phyloP scores from a whole-genome alignment of 23 tunicate species.

The Ascidia mentula region DNA sequence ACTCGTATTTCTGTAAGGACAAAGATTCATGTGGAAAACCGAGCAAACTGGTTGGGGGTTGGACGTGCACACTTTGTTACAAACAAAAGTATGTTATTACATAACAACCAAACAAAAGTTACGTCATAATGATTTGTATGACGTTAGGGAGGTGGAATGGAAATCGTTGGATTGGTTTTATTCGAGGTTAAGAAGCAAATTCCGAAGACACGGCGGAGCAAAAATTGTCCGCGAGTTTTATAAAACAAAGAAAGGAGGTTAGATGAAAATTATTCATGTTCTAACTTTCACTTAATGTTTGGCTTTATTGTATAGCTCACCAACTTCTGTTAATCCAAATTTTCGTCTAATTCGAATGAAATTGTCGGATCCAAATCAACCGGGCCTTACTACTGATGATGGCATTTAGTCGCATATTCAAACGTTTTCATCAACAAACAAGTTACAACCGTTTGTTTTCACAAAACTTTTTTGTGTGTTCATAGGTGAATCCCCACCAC shows the following conservation, averaged over 20 bases:
- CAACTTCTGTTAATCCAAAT: too few species aligned
- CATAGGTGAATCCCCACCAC: background rate
- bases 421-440: too few species aligned
- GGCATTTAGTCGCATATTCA: too few species aligned
- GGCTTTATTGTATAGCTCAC: too few species aligned
- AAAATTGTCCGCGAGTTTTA: slow-evolving; percentile 67
- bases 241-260: slow-evolving; percentile 30
- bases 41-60: slow-evolving; percentile 27
- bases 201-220: slow-evolving; percentile 90
- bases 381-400: too few species aligned
- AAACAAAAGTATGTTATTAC: slow-evolving; percentile 33
- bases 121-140: background rate
- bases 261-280: too few species aligned
- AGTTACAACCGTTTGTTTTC: too few species aligned
- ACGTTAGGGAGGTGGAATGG: slow-evolving; percentile 39
- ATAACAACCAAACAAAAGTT: background rate
- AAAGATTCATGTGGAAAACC: slow-evolving; percentile 18
- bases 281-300: too few species aligned
- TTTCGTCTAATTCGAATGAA: too few species aligned
- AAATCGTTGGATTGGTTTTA: slow-evolving; percentile 74
- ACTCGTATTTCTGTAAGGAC: slow-evolving; percentile 49
- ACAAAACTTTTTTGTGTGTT: too few species aligned
- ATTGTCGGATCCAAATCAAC: too few species aligned
- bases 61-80: slow-evolving; percentile 31
- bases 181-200: slow-evolving; percentile 35